Evolutionary conservation across 1,140 invertebrate species (phyloP).

Genomic region (Apis florea): DNA sequence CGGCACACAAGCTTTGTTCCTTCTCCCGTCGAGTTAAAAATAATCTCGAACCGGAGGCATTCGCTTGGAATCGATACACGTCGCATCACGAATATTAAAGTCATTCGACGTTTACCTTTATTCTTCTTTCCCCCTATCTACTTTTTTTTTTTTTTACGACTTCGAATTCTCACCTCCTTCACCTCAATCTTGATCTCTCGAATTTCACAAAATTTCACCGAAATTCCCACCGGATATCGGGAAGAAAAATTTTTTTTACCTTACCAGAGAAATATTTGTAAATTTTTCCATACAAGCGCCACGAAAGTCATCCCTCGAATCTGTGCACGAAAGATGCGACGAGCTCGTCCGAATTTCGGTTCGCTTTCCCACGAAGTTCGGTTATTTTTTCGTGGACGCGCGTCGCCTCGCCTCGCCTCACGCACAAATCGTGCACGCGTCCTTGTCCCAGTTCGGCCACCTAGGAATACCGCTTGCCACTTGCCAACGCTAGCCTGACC

Average conservation of each 20-base stretch:
- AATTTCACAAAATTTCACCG: too few relatives aligned
- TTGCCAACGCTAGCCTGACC: constrained; percentile 63
- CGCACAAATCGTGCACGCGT: constrained; percentile 66
- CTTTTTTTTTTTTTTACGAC: too few relatives aligned
- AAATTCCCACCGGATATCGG: too few relatives aligned
- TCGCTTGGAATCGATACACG: constrained; percentile 3
- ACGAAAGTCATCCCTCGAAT: too few relatives aligned
- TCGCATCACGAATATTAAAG: not conserved
- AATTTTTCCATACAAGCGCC: too few relatives aligned
- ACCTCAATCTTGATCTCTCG: too few relatives aligned
- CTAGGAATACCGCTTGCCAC: constrained; percentile 65
- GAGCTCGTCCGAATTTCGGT: not conserved
- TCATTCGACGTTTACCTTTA: too few relatives aligned
- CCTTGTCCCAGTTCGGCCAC: constrained; percentile 72
- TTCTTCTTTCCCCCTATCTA: not conserved
- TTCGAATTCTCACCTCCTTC: too few relatives aligned
- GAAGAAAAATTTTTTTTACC: not conserved
- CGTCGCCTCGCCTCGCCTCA: constrained; percentile 53
- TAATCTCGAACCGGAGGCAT: constrained; percentile 30
- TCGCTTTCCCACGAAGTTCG: constrained; percentile 6
- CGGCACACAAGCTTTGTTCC: constrained; percentile 44
- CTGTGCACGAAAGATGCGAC: too few relatives aligned
- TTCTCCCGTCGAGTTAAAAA: constrained; percentile 8
- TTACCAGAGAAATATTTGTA: not conserved
- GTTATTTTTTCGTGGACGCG: constrained; percentile 29